Conservation (phyloP, 2,888 invertebrate species). For the Blastobasis adustella region DNA sequence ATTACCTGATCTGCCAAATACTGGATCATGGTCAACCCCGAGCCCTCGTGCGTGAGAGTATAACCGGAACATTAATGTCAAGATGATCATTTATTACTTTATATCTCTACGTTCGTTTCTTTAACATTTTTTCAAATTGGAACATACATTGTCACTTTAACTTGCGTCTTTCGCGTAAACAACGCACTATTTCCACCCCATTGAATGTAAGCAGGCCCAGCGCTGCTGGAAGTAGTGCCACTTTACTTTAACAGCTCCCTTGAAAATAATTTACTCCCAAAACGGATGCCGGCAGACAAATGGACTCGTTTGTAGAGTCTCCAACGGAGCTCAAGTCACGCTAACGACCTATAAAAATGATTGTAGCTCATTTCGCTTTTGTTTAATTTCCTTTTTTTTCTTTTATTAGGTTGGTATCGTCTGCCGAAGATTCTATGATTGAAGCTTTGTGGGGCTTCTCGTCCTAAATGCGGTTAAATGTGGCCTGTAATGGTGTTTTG, state of each 20-base stretch:
- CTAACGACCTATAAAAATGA: neutral
- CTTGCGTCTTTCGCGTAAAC: neutral
- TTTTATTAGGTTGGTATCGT: neutral
- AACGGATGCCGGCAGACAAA: conserved; percentile 25
- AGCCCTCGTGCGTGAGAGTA: too few relatives aligned
- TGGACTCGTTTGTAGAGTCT: conserved; percentile 20
- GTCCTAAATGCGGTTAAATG: neutral
- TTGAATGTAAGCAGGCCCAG: neutral
- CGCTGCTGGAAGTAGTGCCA: conserved; percentile 12
- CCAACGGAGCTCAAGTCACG: neutral
- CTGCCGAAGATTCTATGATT: neutral
- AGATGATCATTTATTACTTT: too few relatives aligned
- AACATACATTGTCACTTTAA: neutral
- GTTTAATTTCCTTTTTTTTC: neutral
- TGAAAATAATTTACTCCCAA: conserved; percentile 32
- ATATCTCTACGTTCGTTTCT: too few relatives aligned
- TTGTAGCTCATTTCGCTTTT: neutral
- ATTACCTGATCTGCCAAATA: too few relatives aligned
- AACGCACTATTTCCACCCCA: neutral
- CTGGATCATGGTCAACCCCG: too few relatives aligned
- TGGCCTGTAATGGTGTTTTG: too few relatives aligned
- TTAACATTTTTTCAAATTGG: neutral
- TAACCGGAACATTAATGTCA: too few relatives aligned
- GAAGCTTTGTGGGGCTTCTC: neutral
- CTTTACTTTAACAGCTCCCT: conserved; percentile 28